Conservation (phyloP, 2,113 vertebrate species). For the Pygoscelis antarcticus region DNA sequence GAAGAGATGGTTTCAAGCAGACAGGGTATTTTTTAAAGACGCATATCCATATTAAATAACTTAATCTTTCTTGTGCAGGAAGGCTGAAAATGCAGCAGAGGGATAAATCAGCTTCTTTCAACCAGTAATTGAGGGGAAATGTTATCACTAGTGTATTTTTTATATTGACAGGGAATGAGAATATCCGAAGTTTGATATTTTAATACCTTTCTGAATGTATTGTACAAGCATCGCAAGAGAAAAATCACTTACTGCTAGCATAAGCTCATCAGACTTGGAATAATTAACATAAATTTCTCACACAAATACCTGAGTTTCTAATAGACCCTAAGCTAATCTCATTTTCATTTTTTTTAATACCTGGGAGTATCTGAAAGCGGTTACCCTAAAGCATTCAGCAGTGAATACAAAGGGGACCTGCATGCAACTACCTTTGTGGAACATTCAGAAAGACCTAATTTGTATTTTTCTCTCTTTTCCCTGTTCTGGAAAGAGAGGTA, state of each 20-base stretch:
- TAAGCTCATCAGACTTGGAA: constrained; percentile 59
- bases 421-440: background rate
- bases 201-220: constrained; percentile 59
- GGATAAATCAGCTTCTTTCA: constrained; percentile 57
- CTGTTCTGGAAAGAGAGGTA: background rate
- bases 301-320: constrained; percentile 58
- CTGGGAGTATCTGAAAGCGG: background rate
- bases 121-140: constrained; percentile 56
- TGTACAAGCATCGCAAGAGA: constrained; percentile 14
- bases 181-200: constrained; percentile 46
- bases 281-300: constrained; percentile 65
- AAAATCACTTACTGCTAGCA: constrained; percentile 59
- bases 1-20: constrained; percentile 21
- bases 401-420: background rate
- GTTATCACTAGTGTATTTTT: constrained; percentile 56
- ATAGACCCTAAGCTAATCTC: constrained; percentile 48
- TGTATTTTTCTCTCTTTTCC: background rate
- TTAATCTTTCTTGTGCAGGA: constrained; percentile 50
- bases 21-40: constrained; percentile 30
- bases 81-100: constrained; percentile 30
- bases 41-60: constrained; percentile 44
- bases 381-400: background rate
- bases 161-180: constrained; percentile 55
- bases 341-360: background rate
- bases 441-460: background rate